These are phyloP conservation scores for Amphiprion percula DNA, from an alignment of 2,113 vertebrate species.

Conservation along the genomic window DNA sequence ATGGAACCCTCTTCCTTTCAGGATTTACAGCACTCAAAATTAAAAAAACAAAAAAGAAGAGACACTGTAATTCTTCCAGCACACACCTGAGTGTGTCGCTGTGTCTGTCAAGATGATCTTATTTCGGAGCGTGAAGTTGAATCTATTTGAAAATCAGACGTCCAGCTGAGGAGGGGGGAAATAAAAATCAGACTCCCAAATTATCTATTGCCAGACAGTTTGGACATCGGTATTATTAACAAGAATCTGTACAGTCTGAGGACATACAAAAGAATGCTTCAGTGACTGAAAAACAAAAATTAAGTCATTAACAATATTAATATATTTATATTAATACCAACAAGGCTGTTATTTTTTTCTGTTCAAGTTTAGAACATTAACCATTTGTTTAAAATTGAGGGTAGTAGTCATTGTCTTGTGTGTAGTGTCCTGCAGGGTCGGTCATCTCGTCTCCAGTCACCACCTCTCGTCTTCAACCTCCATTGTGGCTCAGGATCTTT, in stretches of 20 bases:
- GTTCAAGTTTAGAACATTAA: conserved; percentile 83
- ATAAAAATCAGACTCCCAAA: conserved; percentile 66
- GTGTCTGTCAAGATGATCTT: conserved; percentile 43
- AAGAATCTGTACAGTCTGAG: conserved; percentile 81
- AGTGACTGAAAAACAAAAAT: conserved; percentile 70
- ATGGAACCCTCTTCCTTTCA: conserved; percentile 66
- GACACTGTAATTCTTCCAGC: conserved; percentile 53
- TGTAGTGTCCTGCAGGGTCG: conserved; percentile 56
- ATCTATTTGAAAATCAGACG: conserved; percentile 46
- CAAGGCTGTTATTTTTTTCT: conserved; percentile 83
- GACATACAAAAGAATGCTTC: conserved; percentile 79
- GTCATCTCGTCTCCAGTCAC: conserved; percentile 43
- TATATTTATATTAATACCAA: conserved; percentile 87
- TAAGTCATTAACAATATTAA: conserved; percentile 83
- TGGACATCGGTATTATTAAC: conserved; percentile 75
- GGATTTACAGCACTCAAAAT: conserved; percentile 70
- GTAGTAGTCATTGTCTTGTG: conserved; percentile 73
- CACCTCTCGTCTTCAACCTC: conserved; percentile 16
- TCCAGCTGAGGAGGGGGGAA: conserved; percentile 6
- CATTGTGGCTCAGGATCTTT: conserved; percentile 55
- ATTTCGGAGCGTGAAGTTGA: conserved; percentile 55
- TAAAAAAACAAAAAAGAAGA: conserved; percentile 32
- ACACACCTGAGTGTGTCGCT: conserved; percentile 41
- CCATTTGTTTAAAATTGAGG: conserved; percentile 79
- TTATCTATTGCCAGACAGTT: conserved; percentile 69